Conservation (phyloP, 2,797 vertebrate species). For the Urosaurus nigricauda region DNA sequence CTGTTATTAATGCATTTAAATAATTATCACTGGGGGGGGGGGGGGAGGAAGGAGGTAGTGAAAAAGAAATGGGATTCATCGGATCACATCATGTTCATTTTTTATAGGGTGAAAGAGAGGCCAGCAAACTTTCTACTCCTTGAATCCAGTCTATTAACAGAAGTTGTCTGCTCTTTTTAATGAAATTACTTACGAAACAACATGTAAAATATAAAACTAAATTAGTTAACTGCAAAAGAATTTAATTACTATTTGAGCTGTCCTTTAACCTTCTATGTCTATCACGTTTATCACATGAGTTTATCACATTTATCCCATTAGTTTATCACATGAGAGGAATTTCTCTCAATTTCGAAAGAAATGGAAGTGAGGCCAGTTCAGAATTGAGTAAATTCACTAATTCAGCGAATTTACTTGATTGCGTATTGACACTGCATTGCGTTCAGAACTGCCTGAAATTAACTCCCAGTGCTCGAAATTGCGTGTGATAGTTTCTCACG, state of each 20-base stretch:
- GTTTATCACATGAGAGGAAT: no score
- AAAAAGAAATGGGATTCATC: conserved; percentile 10
- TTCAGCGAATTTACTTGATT: no score
- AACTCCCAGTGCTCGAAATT: no score
- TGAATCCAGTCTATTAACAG: background rate
- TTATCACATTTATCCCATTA: no score
- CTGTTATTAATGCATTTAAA: conserved; percentile 37
- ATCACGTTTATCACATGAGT: no score
- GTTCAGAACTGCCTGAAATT: no score
- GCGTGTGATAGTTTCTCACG: no score
- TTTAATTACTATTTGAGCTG: background rate
- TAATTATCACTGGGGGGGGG: conserved; percentile 6
- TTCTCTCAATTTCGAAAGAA: no score
- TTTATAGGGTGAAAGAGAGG: background rate
- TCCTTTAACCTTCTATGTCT: background rate
- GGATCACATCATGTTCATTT: background rate
- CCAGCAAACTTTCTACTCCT: background rate
- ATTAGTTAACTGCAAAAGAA: background rate
- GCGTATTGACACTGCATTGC: no score
- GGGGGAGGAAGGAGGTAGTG: background rate
- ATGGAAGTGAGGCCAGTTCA: no score
- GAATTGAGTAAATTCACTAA: no score
- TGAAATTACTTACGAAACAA: background rate
- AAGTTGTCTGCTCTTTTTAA: background rate
- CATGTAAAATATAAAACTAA: background rate